Evolutionary conservation across 1,140 invertebrate species (phyloP).

Genomic region (Lethrus apterus): DNA sequence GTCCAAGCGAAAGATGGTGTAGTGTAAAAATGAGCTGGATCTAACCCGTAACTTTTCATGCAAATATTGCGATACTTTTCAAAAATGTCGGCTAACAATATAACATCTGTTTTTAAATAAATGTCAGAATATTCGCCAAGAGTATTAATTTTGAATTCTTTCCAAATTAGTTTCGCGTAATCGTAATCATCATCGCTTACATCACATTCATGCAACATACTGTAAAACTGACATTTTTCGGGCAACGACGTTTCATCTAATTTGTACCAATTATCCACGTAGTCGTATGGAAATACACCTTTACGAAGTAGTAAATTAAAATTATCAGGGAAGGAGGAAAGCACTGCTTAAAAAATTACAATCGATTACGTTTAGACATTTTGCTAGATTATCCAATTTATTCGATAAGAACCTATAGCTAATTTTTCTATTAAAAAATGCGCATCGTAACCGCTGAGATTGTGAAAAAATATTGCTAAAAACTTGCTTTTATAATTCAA

Average conservation of each 20-base stretch:
- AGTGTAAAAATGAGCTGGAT: slow-evolving; percentile 37
- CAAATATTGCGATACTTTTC: slow-evolving; percentile 41
- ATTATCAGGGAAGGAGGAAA: slow-evolving; percentile 12
- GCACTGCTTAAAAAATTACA: not conserved
- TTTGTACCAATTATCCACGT: slow-evolving; percentile 30
- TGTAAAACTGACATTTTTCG: slow-evolving; percentile 34
- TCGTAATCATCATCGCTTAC: slow-evolving; percentile 37
- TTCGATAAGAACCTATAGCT: not conserved
- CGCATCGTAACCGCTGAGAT: slow-evolving; percentile 18
- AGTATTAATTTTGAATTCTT: slow-evolving; percentile 37
- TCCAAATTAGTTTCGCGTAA: slow-evolving; percentile 41
- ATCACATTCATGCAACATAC: slow-evolving; percentile 25
- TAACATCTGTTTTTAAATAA: slow-evolving; percentile 40
- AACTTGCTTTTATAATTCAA: slow-evolving; percentile 14
- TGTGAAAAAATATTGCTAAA: slow-evolving; percentile 21
- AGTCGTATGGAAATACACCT: slow-evolving; percentile 31
- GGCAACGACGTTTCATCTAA: slow-evolving; percentile 32
- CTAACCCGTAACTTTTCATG: slow-evolving; percentile 31
- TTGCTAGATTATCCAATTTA: not conserved
- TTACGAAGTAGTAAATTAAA: slow-evolving; percentile 28
- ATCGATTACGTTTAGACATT: not conserved
- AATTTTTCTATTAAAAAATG: slow-evolving; percentile 17
- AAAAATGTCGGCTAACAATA: slow-evolving; percentile 43
- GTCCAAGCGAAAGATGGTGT: slow-evolving; percentile 39
- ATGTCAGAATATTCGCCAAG: slow-evolving; percentile 41